These are phyloP conservation scores for Drosophila conformis DNA, from an alignment of 2,888 invertebrate genomes.

Conservation along the genomic window DNA sequence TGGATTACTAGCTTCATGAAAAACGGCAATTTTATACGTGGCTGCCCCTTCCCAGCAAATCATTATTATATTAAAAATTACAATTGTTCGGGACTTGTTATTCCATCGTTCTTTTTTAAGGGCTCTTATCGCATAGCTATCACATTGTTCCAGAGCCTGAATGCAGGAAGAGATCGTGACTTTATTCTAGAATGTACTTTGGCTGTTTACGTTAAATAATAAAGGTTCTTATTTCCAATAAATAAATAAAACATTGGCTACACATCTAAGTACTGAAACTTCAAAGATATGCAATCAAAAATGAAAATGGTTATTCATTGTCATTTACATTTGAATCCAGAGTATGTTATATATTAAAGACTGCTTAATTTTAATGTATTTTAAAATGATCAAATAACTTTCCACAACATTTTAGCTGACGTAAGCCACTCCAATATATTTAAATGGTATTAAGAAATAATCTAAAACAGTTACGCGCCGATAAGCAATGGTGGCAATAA, in stretches of 20 bases:
- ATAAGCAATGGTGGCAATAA: not conserved
- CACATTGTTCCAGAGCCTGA: not conserved
- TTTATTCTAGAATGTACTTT: not conserved
- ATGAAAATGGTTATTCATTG: not conserved
- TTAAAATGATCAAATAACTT: not conserved
- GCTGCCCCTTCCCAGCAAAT: conserved; percentile 55
- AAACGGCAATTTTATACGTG: conserved; percentile 55
- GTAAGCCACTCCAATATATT: not conserved
- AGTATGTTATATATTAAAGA: no score
- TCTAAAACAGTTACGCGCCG: conserved; percentile 8
- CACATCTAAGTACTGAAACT: not conserved
- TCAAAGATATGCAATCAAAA: not conserved
- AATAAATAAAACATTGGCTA: not conserved
- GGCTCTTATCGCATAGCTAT: conserved; percentile 14
- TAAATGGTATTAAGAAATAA: not conserved
- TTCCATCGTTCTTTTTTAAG: conserved; percentile 46
- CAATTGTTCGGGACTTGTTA: conserved; percentile 16
- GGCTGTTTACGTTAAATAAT: conserved; percentile 8
- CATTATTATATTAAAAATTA: conserved; percentile 51
- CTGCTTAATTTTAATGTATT: not conserved
- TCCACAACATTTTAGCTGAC: not conserved
- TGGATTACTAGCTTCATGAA: conserved; percentile 55
- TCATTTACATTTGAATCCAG: not conserved
- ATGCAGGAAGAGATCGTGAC: not conserved
- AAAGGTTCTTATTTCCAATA: not conserved